Base-by-base conservation (phyloP, 2,797 vertebrate species). In the Myotis pilosus region DNA sequence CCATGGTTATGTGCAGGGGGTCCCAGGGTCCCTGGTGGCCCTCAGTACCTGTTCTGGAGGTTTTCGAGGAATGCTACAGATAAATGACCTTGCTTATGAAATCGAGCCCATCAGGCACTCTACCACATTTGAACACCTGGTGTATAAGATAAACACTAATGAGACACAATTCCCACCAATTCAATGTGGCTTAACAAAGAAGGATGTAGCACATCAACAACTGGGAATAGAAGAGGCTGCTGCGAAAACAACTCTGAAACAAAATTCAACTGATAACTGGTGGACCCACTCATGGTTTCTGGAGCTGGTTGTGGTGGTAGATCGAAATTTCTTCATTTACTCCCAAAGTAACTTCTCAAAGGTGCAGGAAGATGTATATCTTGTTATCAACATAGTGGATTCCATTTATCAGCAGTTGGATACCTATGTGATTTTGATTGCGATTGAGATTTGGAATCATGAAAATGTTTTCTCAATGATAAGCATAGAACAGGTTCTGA, bases 221-320 rank as follows among this genome's bases (percentile, higher is more conserved):
- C 11, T 96, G 38, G 11, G 83, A 79, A 64, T 96, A 93, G 94
- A 30, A 87, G 74, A 89, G 44, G 80, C 16, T 49, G 80, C 16
- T 44, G 6, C 80, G 8, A 84, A 30, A 47, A 28, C 49, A n/a
- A 71, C 20, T 55, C 38, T 38, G 53, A 79, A 76, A 85, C 84
- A 66, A 23, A 53, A 13, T 60, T 57, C 36, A 53, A 0, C 49
- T 84, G 47, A 44, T 12, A 90, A 28, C 6, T 97, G 93, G 97
- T 97, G 97, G 98, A 85, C 82, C 0, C 97, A 97, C 0, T 0
- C 78, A 44, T 97, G 91, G 51, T 98, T 98, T 0, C 49, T 97
- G 95, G 98, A 98, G 91, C 62, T 98, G 0, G 95, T 33, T n/a
- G 87, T 98, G 11, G 97, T 98, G 0, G 87, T 97, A 69, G 97